phyloP scores from a whole-genome alignment of 2,888 invertebrate genomes.

The Crocallis elinguaria region DNA sequence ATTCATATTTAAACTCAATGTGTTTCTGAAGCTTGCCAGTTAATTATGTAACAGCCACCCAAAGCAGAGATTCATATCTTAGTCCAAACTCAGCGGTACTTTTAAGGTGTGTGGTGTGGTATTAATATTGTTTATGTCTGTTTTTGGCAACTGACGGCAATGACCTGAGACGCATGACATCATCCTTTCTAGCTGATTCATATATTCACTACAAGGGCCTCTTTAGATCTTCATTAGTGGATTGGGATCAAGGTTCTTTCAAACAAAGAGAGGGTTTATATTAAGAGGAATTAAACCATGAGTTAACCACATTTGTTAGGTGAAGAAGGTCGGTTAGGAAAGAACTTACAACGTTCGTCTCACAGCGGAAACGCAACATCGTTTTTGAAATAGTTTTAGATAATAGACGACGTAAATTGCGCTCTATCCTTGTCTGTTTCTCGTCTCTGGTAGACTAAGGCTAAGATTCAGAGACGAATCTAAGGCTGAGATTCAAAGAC shows the following conservation, averaged over 20 bases:
- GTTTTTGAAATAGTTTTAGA: too few relatives aligned
- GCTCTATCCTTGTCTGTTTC: too few relatives aligned
- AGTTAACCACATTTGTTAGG: conserved; percentile 26
- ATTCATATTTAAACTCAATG: background rate
- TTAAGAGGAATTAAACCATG: conserved; percentile 20
- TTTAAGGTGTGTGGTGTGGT: conserved; percentile 3
- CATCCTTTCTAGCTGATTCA: conserved; percentile 38
- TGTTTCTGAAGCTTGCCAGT: conserved; percentile 3
- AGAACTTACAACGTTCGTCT: background rate
- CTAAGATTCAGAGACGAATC: too few relatives aligned
- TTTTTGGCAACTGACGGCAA: conserved; percentile 41
- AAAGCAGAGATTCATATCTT: conserved; percentile 2
- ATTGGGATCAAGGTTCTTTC: conserved; percentile 35
- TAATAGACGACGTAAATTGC: too few relatives aligned
- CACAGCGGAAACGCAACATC: conserved; percentile 4
- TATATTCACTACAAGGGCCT: conserved; percentile 31
- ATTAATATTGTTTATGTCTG: conserved; percentile 24
- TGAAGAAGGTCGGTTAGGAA: conserved; percentile 20
- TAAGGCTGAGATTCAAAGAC: too few relatives aligned
- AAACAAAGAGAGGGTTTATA: conserved; percentile 31
- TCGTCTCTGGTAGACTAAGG: too few relatives aligned
- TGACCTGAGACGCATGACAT: conserved; percentile 37
- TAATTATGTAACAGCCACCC: conserved; percentile 1
- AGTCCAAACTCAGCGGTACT: conserved; percentile 13
- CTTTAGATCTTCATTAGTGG: conserved; percentile 24